Evolutionary conservation across 2,797 vertebrate species (phyloP).

Genomic region (Masticophis lateralis): DNA sequence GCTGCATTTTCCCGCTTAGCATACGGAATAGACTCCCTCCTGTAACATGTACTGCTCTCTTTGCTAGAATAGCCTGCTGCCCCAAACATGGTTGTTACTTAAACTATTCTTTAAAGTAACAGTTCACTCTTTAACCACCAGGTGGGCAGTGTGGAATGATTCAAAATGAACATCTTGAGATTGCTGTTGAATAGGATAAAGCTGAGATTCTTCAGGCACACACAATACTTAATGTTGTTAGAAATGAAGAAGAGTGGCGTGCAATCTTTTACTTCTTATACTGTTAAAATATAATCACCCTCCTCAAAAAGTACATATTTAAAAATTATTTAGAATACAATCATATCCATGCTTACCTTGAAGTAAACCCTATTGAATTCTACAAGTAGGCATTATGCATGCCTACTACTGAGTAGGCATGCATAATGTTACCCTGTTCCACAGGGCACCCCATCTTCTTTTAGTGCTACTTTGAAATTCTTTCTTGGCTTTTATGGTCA

Average conservation of each 20-base stretch:
- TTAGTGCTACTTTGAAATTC: neutral
- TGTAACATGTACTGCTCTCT: conserved; percentile 96
- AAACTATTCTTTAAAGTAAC: conserved; percentile 97
- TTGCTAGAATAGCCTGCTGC: conserved; percentile 97
- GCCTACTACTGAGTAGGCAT: neutral
- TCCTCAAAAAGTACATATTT: conserved; percentile 4
- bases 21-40: conserved; percentile 92
- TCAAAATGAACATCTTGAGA: conserved; percentile 78
- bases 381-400: too few species aligned
- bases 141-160: conserved; percentile 94
- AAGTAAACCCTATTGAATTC: neutral
- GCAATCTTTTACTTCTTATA: conserved; percentile 35
- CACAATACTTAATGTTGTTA: conserved; percentile 41
- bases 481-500: neutral
- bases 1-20: conserved; percentile 95
- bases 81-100: conserved; percentile 99
- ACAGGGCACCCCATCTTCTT: neutral
- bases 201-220: conserved; percentile 44
- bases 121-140: conserved; percentile 95
- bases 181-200: conserved; percentile 62
- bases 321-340: neutral
- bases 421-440: neutral
- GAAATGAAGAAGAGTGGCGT: conserved; percentile 31
- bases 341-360: neutral
- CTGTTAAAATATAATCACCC: neutral